These are phyloP conservation scores for Callimorpha dominula DNA, from an alignment of 2,888 invertebrate species.

Conservation along the genomic window DNA sequence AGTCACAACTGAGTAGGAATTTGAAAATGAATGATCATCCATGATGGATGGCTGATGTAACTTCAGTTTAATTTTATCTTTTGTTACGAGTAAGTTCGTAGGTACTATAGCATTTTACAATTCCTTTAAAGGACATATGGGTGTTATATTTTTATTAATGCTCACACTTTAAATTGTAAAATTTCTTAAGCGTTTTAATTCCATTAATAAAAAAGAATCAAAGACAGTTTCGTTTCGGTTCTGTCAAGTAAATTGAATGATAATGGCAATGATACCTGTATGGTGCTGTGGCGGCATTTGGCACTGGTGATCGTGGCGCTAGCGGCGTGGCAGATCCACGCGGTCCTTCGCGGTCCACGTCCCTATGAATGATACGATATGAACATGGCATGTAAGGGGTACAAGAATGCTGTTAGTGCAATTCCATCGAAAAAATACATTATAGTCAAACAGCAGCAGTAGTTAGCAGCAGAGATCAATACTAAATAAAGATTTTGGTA, in stretches of 20 bases:
- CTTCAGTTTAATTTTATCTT: not conserved
- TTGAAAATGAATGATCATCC: constrained; percentile 23
- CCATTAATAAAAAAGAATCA: not conserved
- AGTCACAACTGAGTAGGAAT: constrained; percentile 33
- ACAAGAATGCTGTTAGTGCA: constrained; percentile 29
- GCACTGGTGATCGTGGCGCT: constrained; percentile 79
- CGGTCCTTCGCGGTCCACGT: constrained; percentile 76
- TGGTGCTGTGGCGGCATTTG: constrained; percentile 70
- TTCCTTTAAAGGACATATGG: not conserved
- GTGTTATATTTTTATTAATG: not conserved
- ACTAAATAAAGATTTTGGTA: not conserved
- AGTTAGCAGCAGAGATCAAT: not conserved
- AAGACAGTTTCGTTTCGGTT: not conserved
- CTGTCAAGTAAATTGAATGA: constrained; percentile 8
- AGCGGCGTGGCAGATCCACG: constrained; percentile 63
- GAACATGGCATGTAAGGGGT: constrained; percentile 36
- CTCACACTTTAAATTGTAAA: not conserved
- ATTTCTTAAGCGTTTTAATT: no score
- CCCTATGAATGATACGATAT: constrained; percentile 66
- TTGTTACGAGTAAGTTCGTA: not conserved
- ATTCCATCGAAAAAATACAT: constrained; percentile 14
- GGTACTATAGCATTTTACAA: not conserved
- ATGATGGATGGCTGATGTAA: constrained; percentile 3
- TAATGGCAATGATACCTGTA: constrained; percentile 78
- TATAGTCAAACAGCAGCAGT: constrained; percentile 12